phyloP scores from a whole-genome alignment of 2,797 vertebrate species.

The Phoebastria nigripes region DNA sequence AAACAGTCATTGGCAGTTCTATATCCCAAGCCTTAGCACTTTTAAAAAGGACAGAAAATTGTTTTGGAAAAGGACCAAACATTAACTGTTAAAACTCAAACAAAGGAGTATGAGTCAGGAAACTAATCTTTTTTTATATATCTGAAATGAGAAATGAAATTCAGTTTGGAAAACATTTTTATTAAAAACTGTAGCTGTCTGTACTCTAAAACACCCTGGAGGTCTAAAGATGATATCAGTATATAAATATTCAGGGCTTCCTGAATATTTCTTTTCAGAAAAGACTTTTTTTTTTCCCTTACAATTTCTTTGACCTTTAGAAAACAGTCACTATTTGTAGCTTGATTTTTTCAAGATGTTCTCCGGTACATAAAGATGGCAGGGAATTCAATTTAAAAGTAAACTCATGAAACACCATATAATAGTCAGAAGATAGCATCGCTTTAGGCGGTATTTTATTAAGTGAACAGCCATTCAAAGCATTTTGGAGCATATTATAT shows the following conservation, averaged over 20 bases:
- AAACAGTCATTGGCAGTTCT: not conserved
- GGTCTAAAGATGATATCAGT: slow-evolving; percentile 56
- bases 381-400: slow-evolving; percentile 54
- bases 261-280: slow-evolving; percentile 59
- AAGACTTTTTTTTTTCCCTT: not conserved
- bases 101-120: slow-evolving; percentile 12
- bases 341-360: slow-evolving; percentile 60
- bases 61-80: slow-evolving; percentile 35
- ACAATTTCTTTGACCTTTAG: slow-evolving; percentile 55
- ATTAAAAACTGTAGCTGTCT: slow-evolving; percentile 46
- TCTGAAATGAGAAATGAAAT: slow-evolving; percentile 54
- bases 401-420: slow-evolving; percentile 47
- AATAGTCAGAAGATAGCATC: slow-evolving; percentile 30
- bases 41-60: slow-evolving; percentile 32
- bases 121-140: not conserved
- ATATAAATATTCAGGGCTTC: slow-evolving; percentile 59
- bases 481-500: slow-evolving; percentile 18
- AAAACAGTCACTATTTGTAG: slow-evolving; percentile 44
- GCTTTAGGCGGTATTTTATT: slow-evolving; percentile 35
- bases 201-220: slow-evolving; percentile 55
- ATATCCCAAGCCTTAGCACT: not conserved
- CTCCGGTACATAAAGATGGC: slow-evolving; percentile 38
- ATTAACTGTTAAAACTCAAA: slow-evolving; percentile 14
- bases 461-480: slow-evolving; percentile 42
- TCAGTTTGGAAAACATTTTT: slow-evolving; percentile 41